phyloP scores from a whole-genome alignment of 1,140 invertebrate species.

The Saccostrea cuccullata region DNA sequence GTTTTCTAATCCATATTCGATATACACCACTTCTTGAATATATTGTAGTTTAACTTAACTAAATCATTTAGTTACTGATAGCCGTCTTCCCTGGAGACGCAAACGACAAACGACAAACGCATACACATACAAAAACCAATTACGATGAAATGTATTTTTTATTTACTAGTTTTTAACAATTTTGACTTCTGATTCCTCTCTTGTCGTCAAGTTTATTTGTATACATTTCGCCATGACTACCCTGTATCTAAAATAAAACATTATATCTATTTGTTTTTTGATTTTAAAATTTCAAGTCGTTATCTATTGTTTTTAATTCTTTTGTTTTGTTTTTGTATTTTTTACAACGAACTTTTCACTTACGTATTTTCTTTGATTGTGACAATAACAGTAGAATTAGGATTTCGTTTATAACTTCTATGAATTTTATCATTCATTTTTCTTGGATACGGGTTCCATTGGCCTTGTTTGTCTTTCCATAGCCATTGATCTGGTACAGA shows the following conservation, averaged over 20 bases:
- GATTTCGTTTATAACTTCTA: neutral
- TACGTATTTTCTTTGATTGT: neutral
- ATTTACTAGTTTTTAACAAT: neutral
- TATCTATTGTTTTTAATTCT: no score
- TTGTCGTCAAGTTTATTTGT: neutral
- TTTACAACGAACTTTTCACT: neutral
- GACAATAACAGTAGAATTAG: neutral
- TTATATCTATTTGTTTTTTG: neutral
- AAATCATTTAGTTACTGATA: no score
- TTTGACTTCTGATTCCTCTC: neutral
- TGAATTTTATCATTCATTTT: neutral
- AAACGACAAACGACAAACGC: neutral
- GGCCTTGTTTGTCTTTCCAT: neutral
- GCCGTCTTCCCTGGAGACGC: no score
- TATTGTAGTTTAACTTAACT: neutral
- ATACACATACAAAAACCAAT: neutral
- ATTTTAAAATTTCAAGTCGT: no score
- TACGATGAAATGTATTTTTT: no score
- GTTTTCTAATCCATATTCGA: neutral
- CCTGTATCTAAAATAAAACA: neutral
- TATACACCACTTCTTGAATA: neutral
- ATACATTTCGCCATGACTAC: neutral
- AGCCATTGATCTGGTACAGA: neutral
- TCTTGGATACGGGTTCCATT: neutral
- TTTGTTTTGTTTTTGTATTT: neutral